Conservation (phyloP, 1,140 invertebrate genomes). For the Pseudachorutes palmiensis region DNA sequence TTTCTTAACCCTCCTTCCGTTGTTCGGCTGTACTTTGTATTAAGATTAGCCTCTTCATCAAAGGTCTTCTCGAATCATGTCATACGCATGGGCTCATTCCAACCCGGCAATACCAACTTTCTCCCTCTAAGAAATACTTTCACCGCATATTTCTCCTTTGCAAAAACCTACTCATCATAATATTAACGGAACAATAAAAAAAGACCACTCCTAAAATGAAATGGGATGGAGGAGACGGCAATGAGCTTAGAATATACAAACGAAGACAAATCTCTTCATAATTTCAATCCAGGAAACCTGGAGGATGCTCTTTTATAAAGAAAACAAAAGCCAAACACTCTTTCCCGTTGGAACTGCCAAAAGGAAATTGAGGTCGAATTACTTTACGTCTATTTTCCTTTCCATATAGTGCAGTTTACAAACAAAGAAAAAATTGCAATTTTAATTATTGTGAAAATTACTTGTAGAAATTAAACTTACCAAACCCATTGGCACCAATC, state of each 20-base stretch:
- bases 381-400: background rate
- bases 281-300: background rate
- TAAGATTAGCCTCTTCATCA: slow-evolving; percentile 28
- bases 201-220: background rate
- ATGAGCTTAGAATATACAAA: background rate
- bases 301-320: background rate
- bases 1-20: slow-evolving; percentile 7
- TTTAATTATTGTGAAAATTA: no score
- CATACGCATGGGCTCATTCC: slow-evolving; percentile 13
- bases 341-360: no score
- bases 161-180: background rate
- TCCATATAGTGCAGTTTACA: no score
- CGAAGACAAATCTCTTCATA: background rate
- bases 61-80: slow-evolving; percentile 19
- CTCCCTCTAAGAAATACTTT: no score
- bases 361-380: background rate
- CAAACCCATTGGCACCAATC: slow-evolving; percentile 37
- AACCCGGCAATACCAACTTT: slow-evolving; percentile 1
- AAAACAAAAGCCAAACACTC: no score
- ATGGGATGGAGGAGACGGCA: background rate
- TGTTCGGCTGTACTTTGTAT: slow-evolving; percentile 23
- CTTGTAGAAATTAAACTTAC: slow-evolving; percentile 27
- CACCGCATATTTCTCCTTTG: background rate
- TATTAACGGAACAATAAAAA: slow-evolving; percentile 11
- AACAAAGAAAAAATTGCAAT: background rate